Evolutionary conservation across 1,140 invertebrate genomes (phyloP).

Genomic region (Eubasilissa regina): DNA sequence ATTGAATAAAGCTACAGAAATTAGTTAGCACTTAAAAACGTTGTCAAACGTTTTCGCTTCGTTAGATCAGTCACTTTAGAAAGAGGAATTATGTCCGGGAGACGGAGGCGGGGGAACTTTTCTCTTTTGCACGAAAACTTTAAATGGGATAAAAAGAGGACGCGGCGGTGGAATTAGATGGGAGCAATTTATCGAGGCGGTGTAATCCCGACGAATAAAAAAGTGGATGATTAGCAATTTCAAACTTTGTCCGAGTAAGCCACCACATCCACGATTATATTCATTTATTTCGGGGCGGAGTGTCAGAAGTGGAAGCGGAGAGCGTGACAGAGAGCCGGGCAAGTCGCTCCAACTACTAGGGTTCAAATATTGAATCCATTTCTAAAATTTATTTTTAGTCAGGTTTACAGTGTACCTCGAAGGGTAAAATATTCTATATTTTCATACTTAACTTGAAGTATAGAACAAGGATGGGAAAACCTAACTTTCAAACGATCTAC

Average conservation of each 20-base stretch:
- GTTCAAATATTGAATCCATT: too few species aligned
- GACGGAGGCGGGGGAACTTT: not conserved
- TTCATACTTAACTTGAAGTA: too few species aligned
- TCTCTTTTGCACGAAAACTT: slow-evolving; percentile 32
- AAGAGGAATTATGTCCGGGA: slow-evolving; percentile 13
- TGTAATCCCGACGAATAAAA: slow-evolving; percentile 23
- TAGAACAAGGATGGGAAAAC: too few species aligned
- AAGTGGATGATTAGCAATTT: slow-evolving; percentile 51
- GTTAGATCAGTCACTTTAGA: slow-evolving; percentile 30
- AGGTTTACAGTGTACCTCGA: too few species aligned
- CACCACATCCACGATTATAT: slow-evolving; percentile 34
- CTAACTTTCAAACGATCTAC: too few species aligned
- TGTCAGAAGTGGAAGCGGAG: not conserved
- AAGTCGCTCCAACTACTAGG: too few species aligned
- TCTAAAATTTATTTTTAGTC: too few species aligned
- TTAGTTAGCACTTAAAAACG: slow-evolving; percentile 32
- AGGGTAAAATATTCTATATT: too few species aligned
- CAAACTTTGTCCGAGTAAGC: slow-evolving; percentile 40
- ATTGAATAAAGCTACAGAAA: slow-evolving; percentile 6
- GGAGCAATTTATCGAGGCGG: slow-evolving; percentile 42
- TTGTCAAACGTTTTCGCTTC: slow-evolving; percentile 31
- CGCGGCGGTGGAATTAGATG: slow-evolving; percentile 32
- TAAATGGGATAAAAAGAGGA: slow-evolving; percentile 45
- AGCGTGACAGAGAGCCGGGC: not conserved
- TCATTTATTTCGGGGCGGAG: slow-evolving; percentile 25